Evolutionary conservation across 2,888 invertebrate species (phyloP), one percentile per base, ranked within the genome.

Genomic region (Drosophila robusta): DNA sequence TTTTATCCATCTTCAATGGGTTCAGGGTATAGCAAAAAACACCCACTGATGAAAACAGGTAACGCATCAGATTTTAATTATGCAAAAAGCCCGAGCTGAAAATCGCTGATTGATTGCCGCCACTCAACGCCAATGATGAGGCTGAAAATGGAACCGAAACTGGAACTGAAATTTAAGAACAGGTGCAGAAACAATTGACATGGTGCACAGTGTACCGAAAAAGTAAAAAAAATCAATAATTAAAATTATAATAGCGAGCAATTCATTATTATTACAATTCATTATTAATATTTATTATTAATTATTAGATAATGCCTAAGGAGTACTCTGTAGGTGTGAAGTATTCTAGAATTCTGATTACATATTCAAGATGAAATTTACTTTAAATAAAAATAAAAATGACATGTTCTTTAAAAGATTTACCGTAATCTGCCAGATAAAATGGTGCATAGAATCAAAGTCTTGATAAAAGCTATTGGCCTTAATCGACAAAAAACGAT

Each of bases 31-130:
- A 18, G 18, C 47, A 60, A 70, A 56, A 49, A 42, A 47, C 52
- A 50, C 44, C 45, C 47, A 22, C 69, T 42, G 54, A 61, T 52
- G 70, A 49, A 74, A 74, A 63, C 62, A 67, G 72, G 85, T 77
- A 85, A 77, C 85, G 75, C 86, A 82, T 82, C 80, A 72, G 80
- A 69, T 82, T 82, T 85, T 82, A 82, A 82, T 82, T 82, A 82
- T 82, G 82, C 80, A 85, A 82, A 82, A 70, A 82, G 82, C 82
- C 56, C 36, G 16, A 36, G 65, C 54, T 60, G 66, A 72, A 58
- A 69, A 61, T 54, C 73, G 73, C 83, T 86, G 83, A 83, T 83
- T 83, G 83, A 83, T 83, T 78, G 80, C 65, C 65, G 70, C 73
- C 80, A 68, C 73, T 65, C 69, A 61, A 70, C 67, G 72, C 58